These are phyloP conservation scores for Lepidurus couesii DNA, from an alignment of 1,140 invertebrate species.

Conservation along the genomic window DNA sequence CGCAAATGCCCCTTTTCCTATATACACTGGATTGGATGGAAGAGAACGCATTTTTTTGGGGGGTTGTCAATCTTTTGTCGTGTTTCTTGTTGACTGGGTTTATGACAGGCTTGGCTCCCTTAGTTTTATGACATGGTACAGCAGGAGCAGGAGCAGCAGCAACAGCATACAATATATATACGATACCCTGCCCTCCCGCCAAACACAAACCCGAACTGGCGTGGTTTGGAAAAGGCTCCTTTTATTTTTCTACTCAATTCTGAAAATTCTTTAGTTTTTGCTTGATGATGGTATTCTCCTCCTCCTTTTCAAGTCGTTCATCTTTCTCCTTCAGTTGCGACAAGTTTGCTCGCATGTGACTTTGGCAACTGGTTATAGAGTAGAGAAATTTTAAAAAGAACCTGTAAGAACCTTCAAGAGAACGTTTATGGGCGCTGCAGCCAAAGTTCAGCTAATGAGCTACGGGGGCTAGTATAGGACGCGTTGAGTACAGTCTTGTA, in stretches of 20 bases:
- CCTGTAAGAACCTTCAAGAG: too few relatives aligned
- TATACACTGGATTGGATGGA: neutral
- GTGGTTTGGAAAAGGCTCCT: neutral
- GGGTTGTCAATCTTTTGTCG: neutral
- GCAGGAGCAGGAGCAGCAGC: neutral
- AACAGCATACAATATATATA: neutral
- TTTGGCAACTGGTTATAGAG: too few relatives aligned
- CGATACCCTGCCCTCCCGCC: neutral
- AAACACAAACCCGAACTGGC: neutral
- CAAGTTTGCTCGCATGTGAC: too few relatives aligned
- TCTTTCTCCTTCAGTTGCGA: neutral
- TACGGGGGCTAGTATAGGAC: too few relatives aligned
- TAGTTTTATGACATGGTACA: neutral
- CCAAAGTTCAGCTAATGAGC: too few relatives aligned
- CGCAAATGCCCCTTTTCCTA: neutral
- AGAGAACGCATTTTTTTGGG: neutral
- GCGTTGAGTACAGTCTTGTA: too few relatives aligned
- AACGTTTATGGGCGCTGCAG: too few relatives aligned
- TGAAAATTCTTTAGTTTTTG: neutral
- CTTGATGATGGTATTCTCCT: neutral
- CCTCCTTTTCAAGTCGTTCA: neutral
- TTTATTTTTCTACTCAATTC: slow-evolving; percentile 6
- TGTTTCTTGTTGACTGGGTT: slow-evolving; percentile 22
- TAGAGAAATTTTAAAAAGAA: too few relatives aligned
- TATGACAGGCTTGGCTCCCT: slow-evolving; percentile 20